These are phyloP conservation scores for Yponomeuta cagnagella DNA, from an alignment of 2,888 invertebrate genomes.

Conservation along the genomic window DNA sequence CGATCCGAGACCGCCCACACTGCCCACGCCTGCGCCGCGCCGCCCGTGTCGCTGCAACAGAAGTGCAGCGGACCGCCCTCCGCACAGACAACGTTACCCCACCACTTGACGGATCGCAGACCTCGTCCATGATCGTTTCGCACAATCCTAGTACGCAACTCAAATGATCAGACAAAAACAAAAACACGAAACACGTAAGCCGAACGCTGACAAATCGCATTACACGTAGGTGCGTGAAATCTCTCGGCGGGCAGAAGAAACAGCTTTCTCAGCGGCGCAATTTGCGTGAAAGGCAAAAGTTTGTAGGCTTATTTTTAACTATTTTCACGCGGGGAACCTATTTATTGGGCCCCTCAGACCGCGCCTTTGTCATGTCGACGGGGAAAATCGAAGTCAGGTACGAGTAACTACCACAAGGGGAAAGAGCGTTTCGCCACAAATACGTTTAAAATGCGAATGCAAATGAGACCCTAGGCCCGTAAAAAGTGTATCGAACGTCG, in stretches of 20 bases:
- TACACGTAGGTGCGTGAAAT: slow-evolving; percentile 21
- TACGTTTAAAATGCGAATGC: slow-evolving; percentile 67
- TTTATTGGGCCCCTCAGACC: slow-evolving; percentile 69
- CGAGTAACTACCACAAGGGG: slow-evolving; percentile 43
- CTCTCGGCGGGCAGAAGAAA: slow-evolving; percentile 30
- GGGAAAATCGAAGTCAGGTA: slow-evolving; percentile 70
- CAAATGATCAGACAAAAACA: no score
- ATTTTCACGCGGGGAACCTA: slow-evolving; percentile 60
- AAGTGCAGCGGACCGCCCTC: slow-evolving; percentile 48
- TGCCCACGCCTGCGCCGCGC: slow-evolving; percentile 67
- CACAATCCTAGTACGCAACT: background rate
- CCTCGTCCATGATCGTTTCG: background rate
- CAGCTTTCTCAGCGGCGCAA: slow-evolving; percentile 33
- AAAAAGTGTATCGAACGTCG: slow-evolving; percentile 54
- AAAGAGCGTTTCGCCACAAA: slow-evolving; percentile 59
- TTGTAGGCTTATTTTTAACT: slow-evolving; percentile 56
- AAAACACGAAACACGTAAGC: background rate
- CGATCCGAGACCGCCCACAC: slow-evolving; percentile 58
- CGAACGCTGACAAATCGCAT: slow-evolving; percentile 38
- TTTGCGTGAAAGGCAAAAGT: slow-evolving; percentile 36
- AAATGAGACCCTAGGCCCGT: slow-evolving; percentile 62
- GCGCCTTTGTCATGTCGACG: slow-evolving; percentile 70
- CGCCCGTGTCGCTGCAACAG: slow-evolving; percentile 55
- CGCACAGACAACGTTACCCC: slow-evolving; percentile 12
- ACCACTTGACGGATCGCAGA: background rate